Conservation (phyloP, 2,888 invertebrate genomes). For the Drosophila suboccidentalis region DNA sequence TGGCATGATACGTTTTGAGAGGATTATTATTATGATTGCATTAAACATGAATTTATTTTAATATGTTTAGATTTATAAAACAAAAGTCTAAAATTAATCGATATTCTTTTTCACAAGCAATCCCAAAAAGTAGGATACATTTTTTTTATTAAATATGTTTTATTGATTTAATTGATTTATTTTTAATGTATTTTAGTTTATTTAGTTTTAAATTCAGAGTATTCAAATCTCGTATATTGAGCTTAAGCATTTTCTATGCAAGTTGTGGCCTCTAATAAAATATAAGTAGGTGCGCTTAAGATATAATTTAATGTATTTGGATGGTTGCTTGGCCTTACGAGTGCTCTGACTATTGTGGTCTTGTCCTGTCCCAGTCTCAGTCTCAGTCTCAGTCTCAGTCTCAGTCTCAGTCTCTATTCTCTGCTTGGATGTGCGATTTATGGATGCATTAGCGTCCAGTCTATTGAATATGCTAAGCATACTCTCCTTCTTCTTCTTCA, state of each 20-base stretch:
- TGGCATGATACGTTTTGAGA: not conserved
- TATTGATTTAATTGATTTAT: too few relatives aligned
- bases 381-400: not conserved
- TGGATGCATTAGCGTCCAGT: slow-evolving; percentile 68
- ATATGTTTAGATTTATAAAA: not conserved
- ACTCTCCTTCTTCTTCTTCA: not conserved
- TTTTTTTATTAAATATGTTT: too few relatives aligned
- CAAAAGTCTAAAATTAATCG: not conserved
- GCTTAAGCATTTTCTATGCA: not conserved
- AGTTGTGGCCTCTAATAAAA: slow-evolving; percentile 54
- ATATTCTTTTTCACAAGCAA: not conserved
- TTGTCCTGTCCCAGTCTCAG: not conserved
- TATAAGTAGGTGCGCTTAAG: slow-evolving; percentile 54
- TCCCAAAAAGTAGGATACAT: not conserved
- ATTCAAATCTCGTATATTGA: not conserved
- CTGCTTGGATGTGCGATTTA: slow-evolving; percentile 52
- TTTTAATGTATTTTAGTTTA: not conserved
- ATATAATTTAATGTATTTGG: slow-evolving; percentile 55
- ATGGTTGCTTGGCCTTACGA: slow-evolving; percentile 14
- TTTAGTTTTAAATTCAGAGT: slow-evolving; percentile 12
- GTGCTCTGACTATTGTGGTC: slow-evolving; percentile 12
- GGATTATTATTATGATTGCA: not conserved
- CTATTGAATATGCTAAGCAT: slow-evolving; percentile 52
- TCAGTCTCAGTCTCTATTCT: not conserved
- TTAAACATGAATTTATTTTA: not conserved